These are phyloP conservation scores for Carabus problematicus DNA, from an alignment of 2,888 invertebrate genomes.

Conservation along the genomic window DNA sequence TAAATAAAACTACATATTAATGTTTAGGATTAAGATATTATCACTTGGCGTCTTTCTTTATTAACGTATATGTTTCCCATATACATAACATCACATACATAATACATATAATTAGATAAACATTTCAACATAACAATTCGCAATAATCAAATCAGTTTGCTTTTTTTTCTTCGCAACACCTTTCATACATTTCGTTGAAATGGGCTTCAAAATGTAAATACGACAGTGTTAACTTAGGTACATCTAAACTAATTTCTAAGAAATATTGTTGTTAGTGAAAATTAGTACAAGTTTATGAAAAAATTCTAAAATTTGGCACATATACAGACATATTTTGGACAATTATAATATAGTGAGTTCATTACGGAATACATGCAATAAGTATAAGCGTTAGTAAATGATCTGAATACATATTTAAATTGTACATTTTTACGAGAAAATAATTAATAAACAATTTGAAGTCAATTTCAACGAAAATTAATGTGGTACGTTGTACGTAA, in stretches of 20 bases:
- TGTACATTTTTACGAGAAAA: no score
- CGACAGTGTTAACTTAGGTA: no score
- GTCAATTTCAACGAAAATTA: slow-evolving; percentile 5
- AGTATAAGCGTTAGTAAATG: not conserved
- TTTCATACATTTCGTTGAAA: no score
- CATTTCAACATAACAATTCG: slow-evolving; percentile 22
- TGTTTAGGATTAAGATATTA: slow-evolving; percentile 44
- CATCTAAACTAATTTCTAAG: no score
- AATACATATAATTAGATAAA: slow-evolving; percentile 16
- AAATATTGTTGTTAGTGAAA: no score
- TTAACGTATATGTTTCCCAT: slow-evolving; percentile 36
- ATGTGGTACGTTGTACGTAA: not conserved
- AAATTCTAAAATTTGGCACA: slow-evolving; percentile 18
- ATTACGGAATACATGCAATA: slow-evolving; percentile 4
- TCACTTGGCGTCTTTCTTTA: slow-evolving; percentile 52
- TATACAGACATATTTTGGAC: not conserved
- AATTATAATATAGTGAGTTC: not conserved
- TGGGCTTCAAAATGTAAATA: no score
- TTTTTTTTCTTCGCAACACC: not conserved
- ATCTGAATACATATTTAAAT: slow-evolving; percentile 4
- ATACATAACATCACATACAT: slow-evolving; percentile 38
- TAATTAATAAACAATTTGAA: not conserved
- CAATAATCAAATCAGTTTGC: not conserved
- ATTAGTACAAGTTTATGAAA: not conserved
- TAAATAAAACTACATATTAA: not conserved